Conservation (phyloP, 1,140 invertebrate species). For the Trichoplusia ni region DNA sequence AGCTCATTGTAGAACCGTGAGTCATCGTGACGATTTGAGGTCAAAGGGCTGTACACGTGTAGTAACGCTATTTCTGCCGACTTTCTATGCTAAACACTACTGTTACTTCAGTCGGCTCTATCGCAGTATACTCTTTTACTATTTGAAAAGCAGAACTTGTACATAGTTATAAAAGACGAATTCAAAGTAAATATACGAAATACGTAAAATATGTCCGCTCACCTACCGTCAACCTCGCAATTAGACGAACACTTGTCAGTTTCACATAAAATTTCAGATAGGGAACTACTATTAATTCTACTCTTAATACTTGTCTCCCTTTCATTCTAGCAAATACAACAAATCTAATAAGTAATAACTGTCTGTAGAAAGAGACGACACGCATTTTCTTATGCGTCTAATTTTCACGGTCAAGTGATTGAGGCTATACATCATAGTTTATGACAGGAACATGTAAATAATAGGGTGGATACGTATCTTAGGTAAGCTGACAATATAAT, state of each 20-base stretch:
- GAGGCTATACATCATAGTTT: slow-evolving; percentile 1
- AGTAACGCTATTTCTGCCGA: slow-evolving; percentile 35
- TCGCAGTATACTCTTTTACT: no score
- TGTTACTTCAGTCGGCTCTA: no score
- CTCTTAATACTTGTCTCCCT: no score
- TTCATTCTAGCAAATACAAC: slow-evolving; percentile 1
- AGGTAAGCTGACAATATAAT: slow-evolving; percentile 23
- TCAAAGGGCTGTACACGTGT: slow-evolving; percentile 54
- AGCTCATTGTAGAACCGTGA: slow-evolving; percentile 33
- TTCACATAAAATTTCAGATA: not conserved
- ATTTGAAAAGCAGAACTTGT: no score
- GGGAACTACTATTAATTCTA: not conserved
- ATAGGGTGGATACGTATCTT: not conserved
- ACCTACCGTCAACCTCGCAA: no score
- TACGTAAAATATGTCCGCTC: no score
- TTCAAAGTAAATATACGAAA: no score
- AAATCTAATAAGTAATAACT: slow-evolving; percentile 2
- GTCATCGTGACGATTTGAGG: slow-evolving; percentile 49
- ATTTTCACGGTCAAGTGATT: slow-evolving; percentile 11
- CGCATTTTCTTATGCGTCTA: not conserved
- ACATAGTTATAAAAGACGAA: no score
- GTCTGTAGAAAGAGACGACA: not conserved
- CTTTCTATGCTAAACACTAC: slow-evolving; percentile 45
- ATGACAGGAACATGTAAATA: slow-evolving; percentile 12
- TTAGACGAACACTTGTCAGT: no score